These are phyloP conservation scores for Tolmerus cingulatus DNA, from an alignment of 2,888 invertebrate genomes.

Conservation along the genomic window DNA sequence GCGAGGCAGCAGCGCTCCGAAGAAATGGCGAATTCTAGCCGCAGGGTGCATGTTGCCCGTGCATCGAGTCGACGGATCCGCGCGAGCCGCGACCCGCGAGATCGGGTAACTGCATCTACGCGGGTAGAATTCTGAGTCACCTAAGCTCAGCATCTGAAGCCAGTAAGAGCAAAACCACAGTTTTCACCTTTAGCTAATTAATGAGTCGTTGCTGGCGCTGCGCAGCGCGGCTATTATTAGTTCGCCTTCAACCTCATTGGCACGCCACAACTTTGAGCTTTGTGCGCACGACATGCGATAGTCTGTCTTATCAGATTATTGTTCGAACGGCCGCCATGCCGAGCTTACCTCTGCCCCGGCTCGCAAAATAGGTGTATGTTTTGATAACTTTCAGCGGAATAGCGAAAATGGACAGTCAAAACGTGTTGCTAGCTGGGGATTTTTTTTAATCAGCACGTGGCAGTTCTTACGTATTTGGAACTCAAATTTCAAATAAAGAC, in stretches of 20 bases:
- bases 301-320: constrained; percentile 9
- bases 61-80: not conserved
- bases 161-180: not conserved
- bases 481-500: not conserved
- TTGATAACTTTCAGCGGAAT: not conserved
- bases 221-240: constrained; percentile 26
- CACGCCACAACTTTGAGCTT: constrained; percentile 11
- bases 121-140: constrained; percentile 14
- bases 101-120: not conserved
- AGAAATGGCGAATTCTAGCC: constrained; percentile 12
- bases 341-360: not conserved
- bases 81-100: not conserved
- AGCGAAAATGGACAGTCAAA: not conserved
- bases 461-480: not conserved
- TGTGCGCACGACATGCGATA: constrained; percentile 24
- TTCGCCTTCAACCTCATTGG: constrained; percentile 34
- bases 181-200: constrained; percentile 35
- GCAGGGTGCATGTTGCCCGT: not conserved
- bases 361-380: not conserved
- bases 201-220: constrained; percentile 19
- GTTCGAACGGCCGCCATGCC: constrained; percentile 4
- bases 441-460: not conserved
- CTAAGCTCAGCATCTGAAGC: not conserved
- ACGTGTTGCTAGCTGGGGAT: not conserved
- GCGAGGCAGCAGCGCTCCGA: not conserved